phyloP scores from a whole-genome alignment of 2,113 vertebrate genomes.

The Elephas maximus region DNA sequence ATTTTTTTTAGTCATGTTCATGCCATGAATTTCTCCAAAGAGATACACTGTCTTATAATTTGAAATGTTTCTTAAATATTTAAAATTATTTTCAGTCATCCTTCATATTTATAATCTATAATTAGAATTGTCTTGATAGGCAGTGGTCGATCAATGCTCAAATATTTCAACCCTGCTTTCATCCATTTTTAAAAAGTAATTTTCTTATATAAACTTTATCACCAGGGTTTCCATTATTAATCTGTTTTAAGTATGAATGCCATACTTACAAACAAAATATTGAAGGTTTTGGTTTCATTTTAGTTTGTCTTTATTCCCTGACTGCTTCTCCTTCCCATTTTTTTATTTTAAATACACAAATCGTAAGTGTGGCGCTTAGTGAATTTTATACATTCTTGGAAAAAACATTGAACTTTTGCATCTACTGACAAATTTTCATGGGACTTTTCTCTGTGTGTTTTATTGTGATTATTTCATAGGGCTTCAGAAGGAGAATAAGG shows the following conservation, averaged over 20 bases:
- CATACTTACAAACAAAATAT: slow-evolving; percentile 9
- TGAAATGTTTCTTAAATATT: slow-evolving; percentile 27
- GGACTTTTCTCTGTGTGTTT: not conserved
- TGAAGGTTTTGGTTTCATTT: slow-evolving; percentile 10
- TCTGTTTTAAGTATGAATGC: not conserved
- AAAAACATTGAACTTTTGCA: slow-evolving; percentile 6
- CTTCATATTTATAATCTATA: not conserved
- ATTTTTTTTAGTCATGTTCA: not conserved
- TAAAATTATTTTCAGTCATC: slow-evolving; percentile 15
- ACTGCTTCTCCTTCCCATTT: not conserved
- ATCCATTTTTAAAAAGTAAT: not conserved
- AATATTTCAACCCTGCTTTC: not conserved
- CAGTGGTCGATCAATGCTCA: not conserved
- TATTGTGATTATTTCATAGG: not conserved
- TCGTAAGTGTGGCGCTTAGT: not conserved
- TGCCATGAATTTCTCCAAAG: slow-evolving; percentile 8
- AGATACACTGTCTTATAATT: slow-evolving; percentile 28
- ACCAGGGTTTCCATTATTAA: not conserved
- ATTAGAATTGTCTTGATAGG: not conserved
- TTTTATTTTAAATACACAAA: not conserved
- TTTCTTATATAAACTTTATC: not conserved
- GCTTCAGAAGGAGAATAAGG: slow-evolving; percentile 20
- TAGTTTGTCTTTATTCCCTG: slow-evolving; percentile 5
- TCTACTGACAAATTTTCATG: slow-evolving; percentile 1
- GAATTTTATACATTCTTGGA: slow-evolving; percentile 42